Base-by-base conservation (phyloP, 1,140 invertebrate species). In the Nebria ingens region DNA sequence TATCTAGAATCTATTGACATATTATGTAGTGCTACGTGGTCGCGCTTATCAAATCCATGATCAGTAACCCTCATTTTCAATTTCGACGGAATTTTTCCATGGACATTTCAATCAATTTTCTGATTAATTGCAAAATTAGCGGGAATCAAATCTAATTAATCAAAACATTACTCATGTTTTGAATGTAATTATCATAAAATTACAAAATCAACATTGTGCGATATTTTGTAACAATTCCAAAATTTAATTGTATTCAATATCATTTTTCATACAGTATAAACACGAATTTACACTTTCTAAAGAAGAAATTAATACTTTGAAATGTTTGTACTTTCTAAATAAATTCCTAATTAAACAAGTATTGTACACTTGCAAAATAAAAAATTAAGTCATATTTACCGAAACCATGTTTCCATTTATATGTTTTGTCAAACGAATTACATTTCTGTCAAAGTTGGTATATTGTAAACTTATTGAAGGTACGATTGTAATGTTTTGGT, bases 351-450 rank as follows among this genome's bases (percentile, higher is more conserved):
- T 45, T 45, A 45, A 12, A 4, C 40, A 34, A 34, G 38, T 50
- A 50, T 55, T 55, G 38, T 55, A 45, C 21, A 49, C 42, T 19
- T 15, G 17, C 15, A 15, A 38, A 23, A 19, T 29, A 2, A 51
- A 49, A 25, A 42, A 19, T 49, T 51, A 23, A 51, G 19, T 13
- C 20, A 22, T 19, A 21, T 13, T 38, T 54, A 54, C 19, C 38
- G 22, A 34, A 23, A 29, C 54, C 20, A 55, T 19, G 21, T 23
- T 49, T 50, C 52, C 20, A 59, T 53, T 38, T 52, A 54, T 20
- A 52, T 57, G 51, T 49, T 34, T 23, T 40, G 29, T 21, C 55
- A 42, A 54, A 57, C 40, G 15, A 51, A 56, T 21, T 52, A 53
- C n/a, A 29, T 45, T 40, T 25, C 13, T 50, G 42, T 22, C 19